A percentile compares a stretch with the other conserved stretches of the same genome.
phyloP scores from a whole-genome alignment of 2,888 invertebrate genomes.

The Xestia c-nigrum region DNA sequence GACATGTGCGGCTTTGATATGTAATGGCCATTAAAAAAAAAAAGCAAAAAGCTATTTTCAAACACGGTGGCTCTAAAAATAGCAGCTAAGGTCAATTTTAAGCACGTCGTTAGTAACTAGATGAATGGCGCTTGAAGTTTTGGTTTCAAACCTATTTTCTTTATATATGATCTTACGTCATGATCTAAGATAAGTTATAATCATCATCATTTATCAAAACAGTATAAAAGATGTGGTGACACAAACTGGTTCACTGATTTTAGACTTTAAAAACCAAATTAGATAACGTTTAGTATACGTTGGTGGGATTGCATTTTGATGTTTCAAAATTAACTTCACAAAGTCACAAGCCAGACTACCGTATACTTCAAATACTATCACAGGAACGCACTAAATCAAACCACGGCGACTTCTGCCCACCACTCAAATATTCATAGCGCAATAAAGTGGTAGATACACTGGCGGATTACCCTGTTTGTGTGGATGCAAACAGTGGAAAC shows the following conservation, averaged over 20 bases:
- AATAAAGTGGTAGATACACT: constrained; percentile 58
- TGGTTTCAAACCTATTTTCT: neutral
- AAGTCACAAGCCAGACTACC: neutral
- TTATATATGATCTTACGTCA: neutral
- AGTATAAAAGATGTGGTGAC: neutral
- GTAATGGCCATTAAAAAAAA: neutral
- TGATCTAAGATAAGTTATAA: neutral
- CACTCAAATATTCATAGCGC: constrained; percentile 75
- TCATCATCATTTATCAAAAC: neutral
- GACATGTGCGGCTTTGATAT: neutral
- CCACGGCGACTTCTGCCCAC: constrained; percentile 63
- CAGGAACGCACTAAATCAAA: constrained; percentile 69
- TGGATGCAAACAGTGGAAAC: constrained; percentile 57
- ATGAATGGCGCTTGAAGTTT: neutral
- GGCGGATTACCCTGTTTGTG: constrained; percentile 48
- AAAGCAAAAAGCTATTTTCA: neutral
- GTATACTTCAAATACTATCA: constrained; percentile 44
- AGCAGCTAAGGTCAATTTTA: neutral
- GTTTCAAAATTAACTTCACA: neutral
- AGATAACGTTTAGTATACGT: neutral
- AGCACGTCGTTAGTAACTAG: neutral
- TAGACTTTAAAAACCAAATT: neutral
- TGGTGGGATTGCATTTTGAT: neutral
- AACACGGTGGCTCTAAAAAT: too few species aligned
- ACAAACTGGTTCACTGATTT: neutral